Conservation (phyloP, 2,113 vertebrate species). For the Aspidoscelis tigris region DNA sequence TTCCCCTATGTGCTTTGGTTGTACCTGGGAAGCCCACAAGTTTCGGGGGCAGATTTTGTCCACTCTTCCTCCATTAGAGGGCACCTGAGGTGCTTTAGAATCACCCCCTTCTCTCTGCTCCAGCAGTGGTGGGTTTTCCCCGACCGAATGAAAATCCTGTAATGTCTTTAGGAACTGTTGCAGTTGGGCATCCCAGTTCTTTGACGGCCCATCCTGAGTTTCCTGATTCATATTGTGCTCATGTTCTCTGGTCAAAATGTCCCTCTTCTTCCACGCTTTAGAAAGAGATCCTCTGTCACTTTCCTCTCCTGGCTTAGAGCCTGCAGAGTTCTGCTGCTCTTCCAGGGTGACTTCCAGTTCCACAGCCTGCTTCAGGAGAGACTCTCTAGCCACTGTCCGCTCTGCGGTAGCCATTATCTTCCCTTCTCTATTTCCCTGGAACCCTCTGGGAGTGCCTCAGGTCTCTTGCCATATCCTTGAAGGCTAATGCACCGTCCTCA, state of each 20-base stretch:
- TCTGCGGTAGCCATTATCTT: not conserved
- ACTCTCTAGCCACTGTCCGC: not conserved
- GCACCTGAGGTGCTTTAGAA: no score
- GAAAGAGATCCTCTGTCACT: not conserved
- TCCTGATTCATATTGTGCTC: not conserved
- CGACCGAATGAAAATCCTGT: not conserved
- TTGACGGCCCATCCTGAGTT: not conserved
- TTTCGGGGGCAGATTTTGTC: not conserved
- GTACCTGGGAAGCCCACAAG: slow-evolving; percentile 1
- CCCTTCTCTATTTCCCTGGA: not conserved
- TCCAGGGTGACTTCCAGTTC: slow-evolving; percentile 9
- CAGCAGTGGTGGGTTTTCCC: not conserved
- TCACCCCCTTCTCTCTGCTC: not conserved
- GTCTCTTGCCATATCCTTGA: not conserved
- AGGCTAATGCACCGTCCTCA: not conserved
- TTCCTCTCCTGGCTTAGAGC: not conserved
- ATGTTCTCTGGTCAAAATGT: not conserved
- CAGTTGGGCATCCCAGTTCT: slow-evolving; percentile 30
- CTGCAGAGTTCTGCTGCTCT: not conserved
- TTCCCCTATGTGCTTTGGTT: not conserved
- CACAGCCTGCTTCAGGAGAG: not conserved
- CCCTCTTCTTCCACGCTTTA: not conserved
- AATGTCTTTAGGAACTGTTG: slow-evolving; percentile 15
- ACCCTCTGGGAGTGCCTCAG: not conserved
- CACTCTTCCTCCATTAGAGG: not conserved